phyloP scores from a whole-genome alignment of 2,797 vertebrate species.

The Pangasius krempfi region DNA sequence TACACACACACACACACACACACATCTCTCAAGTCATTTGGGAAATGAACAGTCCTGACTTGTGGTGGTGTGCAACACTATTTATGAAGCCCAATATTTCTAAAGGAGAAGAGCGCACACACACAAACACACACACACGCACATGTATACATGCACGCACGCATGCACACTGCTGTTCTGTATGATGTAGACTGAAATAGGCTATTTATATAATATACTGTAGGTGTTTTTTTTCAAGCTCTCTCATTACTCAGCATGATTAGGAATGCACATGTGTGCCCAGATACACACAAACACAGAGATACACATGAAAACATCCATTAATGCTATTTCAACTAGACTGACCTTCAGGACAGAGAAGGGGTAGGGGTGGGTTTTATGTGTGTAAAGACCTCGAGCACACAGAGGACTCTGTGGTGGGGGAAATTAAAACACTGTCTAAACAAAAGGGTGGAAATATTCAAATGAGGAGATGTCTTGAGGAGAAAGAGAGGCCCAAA shows the following conservation, averaged over 20 bases:
- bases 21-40: neutral
- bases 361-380: neutral
- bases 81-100: conserved; percentile 34
- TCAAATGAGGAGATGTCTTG: conserved; percentile 9
- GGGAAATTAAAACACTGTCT: neutral
- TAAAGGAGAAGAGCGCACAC: neutral
- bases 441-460: conserved; percentile 7
- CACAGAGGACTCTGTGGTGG: neutral
- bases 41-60: neutral
- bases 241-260: neutral
- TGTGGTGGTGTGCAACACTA: neutral
- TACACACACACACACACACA: conserved; percentile 36
- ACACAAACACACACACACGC: conserved; percentile 20
- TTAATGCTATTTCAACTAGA: neutral
- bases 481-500: conserved; percentile 4
- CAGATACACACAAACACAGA: neutral
- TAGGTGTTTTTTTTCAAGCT: neutral
- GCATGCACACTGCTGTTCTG: neutral
- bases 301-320: neutral
- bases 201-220: conserved; percentile 7
- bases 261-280: neutral
- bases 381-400: neutral
- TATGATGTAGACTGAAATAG: neutral
- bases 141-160: conserved; percentile 1
- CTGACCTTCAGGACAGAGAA: neutral